Evolutionary conservation across 2,888 invertebrate species (phyloP), one percentile per base, ranked within the genome.

Genomic region (Luperina testacea): DNA sequence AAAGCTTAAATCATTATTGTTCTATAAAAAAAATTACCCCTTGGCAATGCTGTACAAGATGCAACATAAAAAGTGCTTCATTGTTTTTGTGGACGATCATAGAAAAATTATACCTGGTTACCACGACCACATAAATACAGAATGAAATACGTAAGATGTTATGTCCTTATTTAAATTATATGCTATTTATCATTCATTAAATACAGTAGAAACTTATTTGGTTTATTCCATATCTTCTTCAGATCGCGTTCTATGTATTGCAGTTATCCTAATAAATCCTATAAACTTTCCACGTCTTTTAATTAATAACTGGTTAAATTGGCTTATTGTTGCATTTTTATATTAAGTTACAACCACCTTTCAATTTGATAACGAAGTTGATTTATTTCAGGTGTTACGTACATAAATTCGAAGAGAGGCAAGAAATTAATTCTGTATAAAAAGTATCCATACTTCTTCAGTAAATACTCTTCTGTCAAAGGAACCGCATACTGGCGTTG

Each of bases 351-450:
- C 32, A 38, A 38, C 1, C 11, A 51, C 0, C 17, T 68, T 75
- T 9, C 7, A 57, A 11, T 20, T 17, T 38, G 0, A 53, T 42
- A n/a, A 53, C 3, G 1, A 24, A 24, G 0, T 59, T 70, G 17
- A 7, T 27, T 42, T 51, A 27, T 82, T 82, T n/a, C 61, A 83
- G 83, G 59, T 48, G 27, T 65, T 20, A 65, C 15, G 8, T 72
- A 53, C 61, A 83, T 83, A 9, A 70, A 42, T 42, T 75, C 80
- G 13, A 48, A 53, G 61, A 72, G n/a, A 72, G 83, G 83, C 0
- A 83, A 80, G 1, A 61, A 27, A 42, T 53, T 80, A 53, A 69
- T 83, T n/a, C n/a, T 83, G 5, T 72, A 80, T 65, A 72, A 70
- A 11, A 9, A 75, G 4, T 75, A 79, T 64, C 15, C 79, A 71